Evolutionary conservation across 2,888 invertebrate genomes (phyloP), one percentile per base, ranked within the genome.

Genomic region (Zaprionus obscuricornis): DNA sequence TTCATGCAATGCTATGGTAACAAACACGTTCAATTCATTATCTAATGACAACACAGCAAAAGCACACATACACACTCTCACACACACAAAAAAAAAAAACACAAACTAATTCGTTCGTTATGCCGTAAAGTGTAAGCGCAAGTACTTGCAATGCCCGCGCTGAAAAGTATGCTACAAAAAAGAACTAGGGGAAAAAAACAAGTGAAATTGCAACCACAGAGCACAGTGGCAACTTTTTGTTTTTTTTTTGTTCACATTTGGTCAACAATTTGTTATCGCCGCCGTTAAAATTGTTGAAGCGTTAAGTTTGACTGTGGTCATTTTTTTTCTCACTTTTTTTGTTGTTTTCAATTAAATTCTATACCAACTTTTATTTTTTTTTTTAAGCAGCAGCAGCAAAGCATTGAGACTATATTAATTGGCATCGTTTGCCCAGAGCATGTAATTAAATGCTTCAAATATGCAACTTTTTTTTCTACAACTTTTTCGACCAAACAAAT

Each of bases 391-490:
- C 16, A 51, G 62, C 18, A 46, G 54, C n/a, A n/a, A n/a, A n/a
- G 33, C n/a, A 27, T 29, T 60, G 34, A 57, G 66, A 59, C 75
- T 57, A 65, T 68, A 67, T 70, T 77, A 79, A 83, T 83, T 83
- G 72, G 54, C 59, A 58, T 40, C 57, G 52, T 45, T 66, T 39
- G 51, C 26, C 14, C 29, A 18, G 27, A 45, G 42, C 45, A 50
- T 47, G 54, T 55, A 64, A 66, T 62, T 68, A 66, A 73, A 67
- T 66, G 54, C 46, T 46, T 31, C 34, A 66, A 78, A 71, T 74
- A 59, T 66, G 66, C 51, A 51, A 58, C 56, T 69, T 71, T 65
- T 47, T n/a, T n/a, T n/a, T n/a, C n/a, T 45, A 40, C 39, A 78
- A 64, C 52, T 76, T 66, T 65, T 67, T 42, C 34, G 56, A 46